phyloP scores from a whole-genome alignment of 2,888 invertebrate genomes.

The Neoitamus cyanurus region DNA sequence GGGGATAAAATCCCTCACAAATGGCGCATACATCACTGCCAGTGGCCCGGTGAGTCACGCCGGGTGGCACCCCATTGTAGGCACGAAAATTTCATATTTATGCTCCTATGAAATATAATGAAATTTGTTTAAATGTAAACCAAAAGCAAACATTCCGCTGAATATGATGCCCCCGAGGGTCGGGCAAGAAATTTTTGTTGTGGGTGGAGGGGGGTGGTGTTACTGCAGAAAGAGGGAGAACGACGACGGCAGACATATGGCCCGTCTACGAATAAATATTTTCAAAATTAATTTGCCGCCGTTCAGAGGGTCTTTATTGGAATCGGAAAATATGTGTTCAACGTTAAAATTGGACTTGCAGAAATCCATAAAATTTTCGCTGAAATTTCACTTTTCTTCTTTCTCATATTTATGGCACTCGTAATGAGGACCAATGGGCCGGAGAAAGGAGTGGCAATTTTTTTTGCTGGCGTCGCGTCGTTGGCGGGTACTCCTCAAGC shows the following conservation, averaged over 20 bases:
- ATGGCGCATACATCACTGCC: background rate
- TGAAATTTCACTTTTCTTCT: slow-evolving; percentile 1
- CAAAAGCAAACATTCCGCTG: background rate
- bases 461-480: background rate
- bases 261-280: background rate
- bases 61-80: background rate
- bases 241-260: background rate
- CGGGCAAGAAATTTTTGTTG: background rate
- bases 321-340: background rate
- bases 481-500: background rate
- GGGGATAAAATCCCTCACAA: background rate
- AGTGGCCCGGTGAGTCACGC: background rate
- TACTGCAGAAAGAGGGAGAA: background rate
- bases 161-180: background rate
- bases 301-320: background rate
- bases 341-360: background rate
- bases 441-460: background rate
- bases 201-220: background rate
- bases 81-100: background rate
- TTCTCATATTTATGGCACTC: background rate
- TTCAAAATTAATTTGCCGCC: background rate
- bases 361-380: background rate
- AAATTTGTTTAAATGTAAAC: slow-evolving; percentile 5
- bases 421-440: slow-evolving; percentile 1
- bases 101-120: background rate